These are phyloP conservation scores for Drosophila niveifrons DNA, from an alignment of 2,888 invertebrate species.

Conservation along the genomic window DNA sequence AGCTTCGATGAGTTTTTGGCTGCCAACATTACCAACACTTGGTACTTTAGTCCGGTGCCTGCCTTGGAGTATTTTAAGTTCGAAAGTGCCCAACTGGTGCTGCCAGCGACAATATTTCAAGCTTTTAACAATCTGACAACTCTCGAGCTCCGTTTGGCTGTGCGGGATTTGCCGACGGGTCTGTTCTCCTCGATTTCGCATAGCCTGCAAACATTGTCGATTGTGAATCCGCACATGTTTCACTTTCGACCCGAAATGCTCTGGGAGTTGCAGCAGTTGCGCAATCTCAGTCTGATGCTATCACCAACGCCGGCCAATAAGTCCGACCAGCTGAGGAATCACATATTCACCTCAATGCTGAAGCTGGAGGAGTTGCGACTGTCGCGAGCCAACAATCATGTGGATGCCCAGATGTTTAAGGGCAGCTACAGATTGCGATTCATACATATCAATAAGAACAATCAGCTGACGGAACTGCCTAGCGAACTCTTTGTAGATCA, in stretches of 20 bases:
- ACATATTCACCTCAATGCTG: conserved; percentile 87
- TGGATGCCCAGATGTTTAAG: conserved; percentile 87
- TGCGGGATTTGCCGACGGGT: conserved; percentile 43
- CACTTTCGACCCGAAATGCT: conserved; percentile 47
- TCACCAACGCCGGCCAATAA: neutral
- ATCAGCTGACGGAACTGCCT: conserved; percentile 45
- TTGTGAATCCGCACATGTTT: conserved; percentile 57
- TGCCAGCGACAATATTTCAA: conserved; percentile 59
- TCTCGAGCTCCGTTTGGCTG: conserved; percentile 51
- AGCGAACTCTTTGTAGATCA: conserved; percentile 57
- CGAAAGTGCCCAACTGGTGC: conserved; percentile 38
- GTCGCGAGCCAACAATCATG: conserved; percentile 86
- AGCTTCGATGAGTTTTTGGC: neutral
- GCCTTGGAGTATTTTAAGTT: conserved; percentile 59
- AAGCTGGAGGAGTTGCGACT: conserved; percentile 88
- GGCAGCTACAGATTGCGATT: conserved; percentile 88
- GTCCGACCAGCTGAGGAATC: conserved; percentile 17
- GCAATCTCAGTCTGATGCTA: conserved; percentile 57
- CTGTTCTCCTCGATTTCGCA: conserved; percentile 50
- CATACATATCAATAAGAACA: conserved; percentile 82
- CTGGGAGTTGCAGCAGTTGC: conserved; percentile 49
- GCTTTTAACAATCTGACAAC: conserved; percentile 53
- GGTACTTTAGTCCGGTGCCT: conserved; percentile 64
- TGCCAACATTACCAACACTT: conserved; percentile 29
- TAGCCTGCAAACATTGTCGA: conserved; percentile 53